A percentile compares a stretch with the other conserved stretches of the same genome.
Conservation (phyloP, 2,113 vertebrate genomes). For the Cathartes aura region DNA sequence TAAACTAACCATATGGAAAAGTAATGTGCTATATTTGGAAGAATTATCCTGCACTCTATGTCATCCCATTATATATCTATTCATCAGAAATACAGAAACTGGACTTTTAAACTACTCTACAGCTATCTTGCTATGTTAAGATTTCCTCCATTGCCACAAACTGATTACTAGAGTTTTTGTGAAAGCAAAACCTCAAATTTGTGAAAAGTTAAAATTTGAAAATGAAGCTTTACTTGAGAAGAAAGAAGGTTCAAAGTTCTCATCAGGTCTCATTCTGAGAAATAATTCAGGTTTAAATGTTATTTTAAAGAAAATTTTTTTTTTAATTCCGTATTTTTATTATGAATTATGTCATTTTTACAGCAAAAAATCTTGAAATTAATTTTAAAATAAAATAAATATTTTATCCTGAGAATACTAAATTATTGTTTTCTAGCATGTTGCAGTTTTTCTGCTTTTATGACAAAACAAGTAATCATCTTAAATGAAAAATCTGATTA, state of each 20-base stretch:
- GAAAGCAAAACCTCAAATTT: not conserved
- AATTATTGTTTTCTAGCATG: not conserved
- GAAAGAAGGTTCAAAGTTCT: not conserved
- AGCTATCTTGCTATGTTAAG: not conserved
- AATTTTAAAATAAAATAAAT: not conserved
- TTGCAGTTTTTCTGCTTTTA: not conserved
- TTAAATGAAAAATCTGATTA: not conserved
- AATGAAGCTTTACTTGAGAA: not conserved
- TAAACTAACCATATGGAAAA: not conserved
- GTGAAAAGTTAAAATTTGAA: not conserved
- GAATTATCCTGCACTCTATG: not conserved
- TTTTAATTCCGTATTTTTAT: not conserved
- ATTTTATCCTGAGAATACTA: not conserved
- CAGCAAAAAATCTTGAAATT: not conserved
- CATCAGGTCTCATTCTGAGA: not conserved
- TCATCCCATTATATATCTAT: not conserved
- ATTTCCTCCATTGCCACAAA: not conserved
- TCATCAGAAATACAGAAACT: not conserved
- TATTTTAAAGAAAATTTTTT: not conserved
- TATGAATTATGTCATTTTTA: not conserved
- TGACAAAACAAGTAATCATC: not conserved
- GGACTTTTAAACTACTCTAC: not conserved
- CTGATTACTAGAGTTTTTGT: accelerated
- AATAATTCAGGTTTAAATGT: not conserved
- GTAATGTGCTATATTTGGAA: not conserved